Evolutionary conservation across 2,113 vertebrate species (phyloP).

Genomic region (Rhizomys pruinosus): DNA sequence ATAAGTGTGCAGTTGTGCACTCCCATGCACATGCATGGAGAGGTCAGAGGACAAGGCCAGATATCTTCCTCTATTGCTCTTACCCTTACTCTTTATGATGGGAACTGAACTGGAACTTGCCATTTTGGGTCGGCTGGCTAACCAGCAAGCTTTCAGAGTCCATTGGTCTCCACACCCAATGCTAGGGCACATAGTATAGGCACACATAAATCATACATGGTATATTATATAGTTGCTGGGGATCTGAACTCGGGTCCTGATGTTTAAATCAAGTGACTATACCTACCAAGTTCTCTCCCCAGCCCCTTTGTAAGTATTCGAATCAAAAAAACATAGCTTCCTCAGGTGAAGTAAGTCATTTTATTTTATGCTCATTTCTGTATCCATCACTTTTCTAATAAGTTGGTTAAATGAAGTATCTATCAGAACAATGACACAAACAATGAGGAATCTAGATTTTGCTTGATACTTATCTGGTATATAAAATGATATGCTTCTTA

Average conservation of each 20-base stretch:
- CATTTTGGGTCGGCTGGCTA: not conserved
- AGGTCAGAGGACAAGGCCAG: not conserved
- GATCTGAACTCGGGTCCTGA: not conserved
- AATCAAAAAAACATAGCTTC: slow-evolving; percentile 24
- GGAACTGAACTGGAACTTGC: not conserved
- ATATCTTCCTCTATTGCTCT: not conserved
- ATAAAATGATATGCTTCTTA: slow-evolving; percentile 29
- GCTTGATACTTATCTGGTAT: slow-evolving; percentile 20
- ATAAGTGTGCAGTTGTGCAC: not conserved
- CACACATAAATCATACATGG: not conserved
- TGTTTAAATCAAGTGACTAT: not conserved
- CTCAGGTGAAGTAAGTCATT: slow-evolving; percentile 27
- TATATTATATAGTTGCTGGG: not conserved
- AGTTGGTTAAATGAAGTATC: slow-evolving; percentile 21
- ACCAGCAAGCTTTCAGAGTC: not conserved
- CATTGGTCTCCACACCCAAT: not conserved
- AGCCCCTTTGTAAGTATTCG: slow-evolving; percentile 19
- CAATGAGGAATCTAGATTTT: slow-evolving; percentile 22
- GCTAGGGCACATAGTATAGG: not conserved
- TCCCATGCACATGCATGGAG: not conserved
- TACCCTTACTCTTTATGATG: not conserved
- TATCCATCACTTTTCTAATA: not conserved
- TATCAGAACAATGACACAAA: slow-evolving; percentile 5
- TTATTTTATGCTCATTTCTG: slow-evolving; percentile 21
- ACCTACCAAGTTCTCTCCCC: not conserved